A percentile compares a stretch with the other conserved stretches of the same genome.
These are phyloP conservation scores for Theodoxus fluviatilis DNA, from an alignment of 2,888 invertebrate species.

Conservation along the genomic window DNA sequence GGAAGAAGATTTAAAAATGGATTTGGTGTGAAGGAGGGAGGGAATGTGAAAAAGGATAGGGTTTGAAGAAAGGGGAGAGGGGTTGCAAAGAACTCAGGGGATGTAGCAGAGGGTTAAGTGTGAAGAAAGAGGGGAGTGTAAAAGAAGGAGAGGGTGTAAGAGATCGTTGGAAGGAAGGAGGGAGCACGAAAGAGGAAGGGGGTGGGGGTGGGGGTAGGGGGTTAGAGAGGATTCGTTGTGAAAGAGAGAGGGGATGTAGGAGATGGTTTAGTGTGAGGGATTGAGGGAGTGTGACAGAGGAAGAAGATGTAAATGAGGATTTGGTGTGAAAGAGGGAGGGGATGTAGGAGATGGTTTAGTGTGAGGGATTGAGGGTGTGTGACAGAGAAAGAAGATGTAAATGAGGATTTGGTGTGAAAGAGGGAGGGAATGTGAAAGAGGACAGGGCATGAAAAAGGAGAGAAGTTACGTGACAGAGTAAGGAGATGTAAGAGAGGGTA, in stretches of 20 bases:
- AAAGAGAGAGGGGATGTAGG: not conserved
- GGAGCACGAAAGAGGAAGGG: not conserved
- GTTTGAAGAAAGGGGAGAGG: not conserved
- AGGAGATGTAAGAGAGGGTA: conserved; percentile 17
- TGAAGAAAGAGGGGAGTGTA: not conserved
- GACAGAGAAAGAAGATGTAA: conserved; percentile 20
- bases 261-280: no score
- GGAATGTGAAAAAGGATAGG: not conserved
- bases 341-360: no score
- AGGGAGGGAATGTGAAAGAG: not conserved
- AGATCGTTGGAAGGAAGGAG: not conserved
- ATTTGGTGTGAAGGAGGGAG: not conserved
- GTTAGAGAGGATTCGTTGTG: not conserved
- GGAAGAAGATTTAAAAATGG: not conserved
- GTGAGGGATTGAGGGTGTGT: no score
- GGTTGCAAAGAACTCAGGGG: not conserved
- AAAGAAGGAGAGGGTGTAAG: not conserved
- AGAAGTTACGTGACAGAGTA: not conserved
- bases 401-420: conserved; percentile 15
- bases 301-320: not conserved
- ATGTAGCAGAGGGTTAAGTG: not conserved
- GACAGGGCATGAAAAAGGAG: not conserved
- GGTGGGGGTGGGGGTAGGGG: not conserved
- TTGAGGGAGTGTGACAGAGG: not conserved
- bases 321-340: no score